phyloP scores from a whole-genome alignment of 1,140 invertebrate species.

The Drosophila virilis region DNA sequence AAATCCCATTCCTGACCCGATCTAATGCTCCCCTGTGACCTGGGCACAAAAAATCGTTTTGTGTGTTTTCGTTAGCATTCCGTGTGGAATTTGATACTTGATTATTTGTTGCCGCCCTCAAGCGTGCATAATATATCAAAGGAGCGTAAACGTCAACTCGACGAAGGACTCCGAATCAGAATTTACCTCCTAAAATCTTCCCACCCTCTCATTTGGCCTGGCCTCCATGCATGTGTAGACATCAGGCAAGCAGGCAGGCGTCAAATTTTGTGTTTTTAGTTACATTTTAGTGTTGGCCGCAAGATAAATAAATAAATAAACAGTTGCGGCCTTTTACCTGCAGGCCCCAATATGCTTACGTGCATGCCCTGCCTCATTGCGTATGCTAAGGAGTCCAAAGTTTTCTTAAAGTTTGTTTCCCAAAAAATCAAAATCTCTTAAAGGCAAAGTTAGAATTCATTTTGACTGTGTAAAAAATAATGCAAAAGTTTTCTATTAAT shows the following conservation, averaged over 20 bases:
- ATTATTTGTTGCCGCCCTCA: slow-evolving; percentile 81
- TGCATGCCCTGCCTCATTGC: slow-evolving; percentile 60
- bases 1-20: slow-evolving; percentile 25
- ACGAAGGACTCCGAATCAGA: slow-evolving; percentile 35
- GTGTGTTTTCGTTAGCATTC: slow-evolving; percentile 77
- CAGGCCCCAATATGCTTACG: slow-evolving; percentile 43
- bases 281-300: slow-evolving; percentile 81
- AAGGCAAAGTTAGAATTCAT: slow-evolving; percentile 33
- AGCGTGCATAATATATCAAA: slow-evolving; percentile 83
- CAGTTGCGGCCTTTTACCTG: slow-evolving; percentile 61
- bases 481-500: slow-evolving; percentile 76
- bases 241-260: slow-evolving; percentile 51
- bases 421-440: slow-evolving; percentile 51
- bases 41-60: slow-evolving; percentile 61
- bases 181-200: slow-evolving; percentile 9
- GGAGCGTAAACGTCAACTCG: slow-evolving; percentile 71
- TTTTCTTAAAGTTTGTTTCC: slow-evolving; percentile 40
- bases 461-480: slow-evolving; percentile 36
- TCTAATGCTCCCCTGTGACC: slow-evolving; percentile 42
- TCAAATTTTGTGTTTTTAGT: slow-evolving; percentile 64
- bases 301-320: slow-evolving; percentile 80
- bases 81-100: slow-evolving; percentile 81
- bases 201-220: not conserved
- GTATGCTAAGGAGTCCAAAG: slow-evolving; percentile 66
- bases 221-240: slow-evolving; percentile 62